Percentiles rank a stretch among this genome's conserved stretches.
Conservation (phyloP, 2,113 vertebrate species). For the Neotoma lepida region DNA sequence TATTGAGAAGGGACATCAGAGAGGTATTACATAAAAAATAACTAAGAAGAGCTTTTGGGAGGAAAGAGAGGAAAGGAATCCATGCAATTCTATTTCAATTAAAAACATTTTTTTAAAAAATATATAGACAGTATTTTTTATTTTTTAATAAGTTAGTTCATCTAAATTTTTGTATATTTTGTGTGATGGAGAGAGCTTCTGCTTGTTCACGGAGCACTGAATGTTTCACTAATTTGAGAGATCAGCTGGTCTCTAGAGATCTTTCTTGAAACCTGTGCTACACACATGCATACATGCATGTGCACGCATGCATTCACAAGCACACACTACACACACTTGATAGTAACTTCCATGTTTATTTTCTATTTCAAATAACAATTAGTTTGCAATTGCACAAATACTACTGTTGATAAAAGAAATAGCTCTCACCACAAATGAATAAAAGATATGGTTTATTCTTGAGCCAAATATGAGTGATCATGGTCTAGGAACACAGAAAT, state of each 20-base stretch:
- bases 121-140: too few relatives aligned
- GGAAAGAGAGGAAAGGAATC: background rate
- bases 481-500: background rate
- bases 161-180: background rate
- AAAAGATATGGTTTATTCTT: background rate
- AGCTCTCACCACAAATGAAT: background rate
- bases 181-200: background rate
- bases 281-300: background rate
- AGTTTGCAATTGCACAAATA: background rate
- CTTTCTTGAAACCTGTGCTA: background rate
- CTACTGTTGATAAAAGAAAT: background rate
- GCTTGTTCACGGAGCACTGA: background rate
- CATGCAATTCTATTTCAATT: background rate
- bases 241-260: background rate
- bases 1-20: background rate
- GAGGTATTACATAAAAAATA: background rate
- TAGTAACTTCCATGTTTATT: background rate
- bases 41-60: background rate
- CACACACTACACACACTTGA: background rate
- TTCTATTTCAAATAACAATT: background rate
- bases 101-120: background rate
- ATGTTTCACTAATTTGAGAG: slow-evolving; percentile 18
- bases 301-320: background rate
- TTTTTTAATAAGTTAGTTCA: background rate
- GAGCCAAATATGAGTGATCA: background rate